Conservation (phyloP, 2,888 invertebrate genomes). For the Erynnis tages region DNA sequence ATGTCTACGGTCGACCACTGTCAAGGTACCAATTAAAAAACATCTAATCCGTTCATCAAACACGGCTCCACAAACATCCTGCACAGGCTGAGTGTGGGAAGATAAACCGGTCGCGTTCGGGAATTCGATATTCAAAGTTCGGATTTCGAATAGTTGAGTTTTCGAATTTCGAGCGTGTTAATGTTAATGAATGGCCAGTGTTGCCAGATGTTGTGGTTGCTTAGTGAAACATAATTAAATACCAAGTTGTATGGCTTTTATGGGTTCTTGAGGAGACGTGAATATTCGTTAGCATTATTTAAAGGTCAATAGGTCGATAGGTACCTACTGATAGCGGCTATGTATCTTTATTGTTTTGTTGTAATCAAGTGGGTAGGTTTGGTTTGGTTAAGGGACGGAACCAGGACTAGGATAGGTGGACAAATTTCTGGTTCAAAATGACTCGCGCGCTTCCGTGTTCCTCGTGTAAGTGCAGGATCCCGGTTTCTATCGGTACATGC, state of each 20-base stretch:
- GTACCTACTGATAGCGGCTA: no score
- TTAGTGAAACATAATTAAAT: neutral
- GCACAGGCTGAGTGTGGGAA: slow-evolving; percentile 31
- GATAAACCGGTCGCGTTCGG: slow-evolving; percentile 30
- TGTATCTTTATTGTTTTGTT: no score
- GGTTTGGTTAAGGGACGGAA: no score
- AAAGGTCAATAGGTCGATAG: no score
- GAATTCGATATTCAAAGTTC: slow-evolving; percentile 31
- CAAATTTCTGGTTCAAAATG: no score
- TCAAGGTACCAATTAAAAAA: slow-evolving; percentile 29
- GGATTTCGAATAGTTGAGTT: slow-evolving; percentile 23
- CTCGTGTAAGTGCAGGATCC: no score
- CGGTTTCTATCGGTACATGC: no score
- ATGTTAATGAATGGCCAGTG: slow-evolving; percentile 11
- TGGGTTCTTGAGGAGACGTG: no score
- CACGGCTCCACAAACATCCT: slow-evolving; percentile 38
- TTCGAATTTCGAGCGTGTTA: slow-evolving; percentile 26
- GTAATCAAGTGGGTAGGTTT: no score
- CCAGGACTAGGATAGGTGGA: no score
- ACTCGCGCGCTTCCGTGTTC: no score
- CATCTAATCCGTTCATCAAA: slow-evolving; percentile 37
- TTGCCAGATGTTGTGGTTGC: slow-evolving; percentile 13
- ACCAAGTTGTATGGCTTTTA: neutral
- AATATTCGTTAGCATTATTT: no score
- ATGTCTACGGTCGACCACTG: slow-evolving; percentile 15